phyloP scores from a whole-genome alignment of 2,888 invertebrate species.

The Megamerina dolium region DNA sequence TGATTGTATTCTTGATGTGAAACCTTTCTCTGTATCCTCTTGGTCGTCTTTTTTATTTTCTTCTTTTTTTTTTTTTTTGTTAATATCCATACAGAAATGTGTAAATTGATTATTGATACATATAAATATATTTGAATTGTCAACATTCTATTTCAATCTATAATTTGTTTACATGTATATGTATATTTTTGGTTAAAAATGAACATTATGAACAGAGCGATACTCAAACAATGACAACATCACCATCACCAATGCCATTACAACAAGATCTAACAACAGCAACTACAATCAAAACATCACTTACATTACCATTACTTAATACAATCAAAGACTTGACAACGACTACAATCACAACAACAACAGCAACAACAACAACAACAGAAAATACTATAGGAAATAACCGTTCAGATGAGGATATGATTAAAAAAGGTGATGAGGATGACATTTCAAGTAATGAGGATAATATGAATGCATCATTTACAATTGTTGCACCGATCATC shows the following conservation, averaged over 20 bases:
- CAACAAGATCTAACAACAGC: conserved; percentile 13
- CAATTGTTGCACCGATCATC: conserved; percentile 32
- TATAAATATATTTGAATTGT: too few relatives aligned
- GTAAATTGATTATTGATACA: too few relatives aligned
- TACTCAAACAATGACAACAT: conserved; percentile 35
- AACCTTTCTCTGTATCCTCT: too few relatives aligned
- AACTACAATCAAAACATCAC: conserved; percentile 24
- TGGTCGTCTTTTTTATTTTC: too few relatives aligned
- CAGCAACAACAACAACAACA: conserved; percentile 3
- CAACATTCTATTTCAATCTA: too few relatives aligned
- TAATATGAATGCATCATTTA: conserved; percentile 42
- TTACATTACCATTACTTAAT: conserved; percentile 34
- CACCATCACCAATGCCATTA: conserved; percentile 16
- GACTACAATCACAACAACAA: conserved; percentile 47
- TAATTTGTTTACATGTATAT: too few relatives aligned
- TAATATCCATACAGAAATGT: too few relatives aligned
- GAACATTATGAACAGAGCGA: too few relatives aligned
- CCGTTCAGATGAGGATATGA: conserved; percentile 17
- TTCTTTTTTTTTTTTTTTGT: too few relatives aligned
- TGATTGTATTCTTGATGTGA: too few relatives aligned
- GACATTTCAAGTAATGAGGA: conserved; percentile 13
- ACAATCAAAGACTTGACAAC: conserved; percentile 28
- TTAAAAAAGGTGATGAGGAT: conserved; percentile 21
- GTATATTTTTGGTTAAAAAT: too few relatives aligned
- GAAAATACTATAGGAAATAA: conserved; percentile 6